Evolutionary conservation across 2,113 vertebrate species (phyloP).

Genomic region (Dasyornis broadbenti): DNA sequence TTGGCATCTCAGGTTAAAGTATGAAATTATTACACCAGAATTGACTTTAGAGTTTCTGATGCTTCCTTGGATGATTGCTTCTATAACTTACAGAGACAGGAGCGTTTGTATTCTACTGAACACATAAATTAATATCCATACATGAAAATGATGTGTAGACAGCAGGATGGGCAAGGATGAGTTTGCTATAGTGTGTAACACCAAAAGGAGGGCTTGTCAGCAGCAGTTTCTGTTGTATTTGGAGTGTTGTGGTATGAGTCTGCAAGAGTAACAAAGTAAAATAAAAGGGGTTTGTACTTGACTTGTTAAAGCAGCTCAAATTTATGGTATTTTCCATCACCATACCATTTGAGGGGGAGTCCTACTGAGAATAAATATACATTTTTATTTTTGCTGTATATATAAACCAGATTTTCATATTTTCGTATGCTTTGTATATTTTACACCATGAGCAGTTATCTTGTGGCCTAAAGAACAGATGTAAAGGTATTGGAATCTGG

Average conservation of each 20-base stretch:
- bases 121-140: conserved; percentile 80
- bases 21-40: conserved; percentile 79
- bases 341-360: not conserved
- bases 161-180: conserved; percentile 37
- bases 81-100: conserved; percentile 80
- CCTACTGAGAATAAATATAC: conserved; percentile 34
- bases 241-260: not conserved
- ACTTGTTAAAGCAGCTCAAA: conserved; percentile 10
- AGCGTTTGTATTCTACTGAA: conserved; percentile 73
- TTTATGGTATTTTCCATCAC: not conserved
- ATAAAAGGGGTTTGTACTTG: not conserved
- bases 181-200: conserved; percentile 10
- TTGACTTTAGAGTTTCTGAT: conserved; percentile 78
- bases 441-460: not conserved
- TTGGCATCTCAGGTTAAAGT: conserved; percentile 75
- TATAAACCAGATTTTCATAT: conserved; percentile 8
- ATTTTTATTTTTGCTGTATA: conserved; percentile 24
- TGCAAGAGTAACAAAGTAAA: conserved; percentile 16
- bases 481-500: not conserved
- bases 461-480: not conserved
- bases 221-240: not conserved
- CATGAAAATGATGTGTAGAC: conserved; percentile 61
- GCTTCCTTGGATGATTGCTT: conserved; percentile 78
- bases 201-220: conserved; percentile 6
- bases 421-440: not conserved